Percentiles rank a stretch among this genome's conserved stretches.
Evolutionary conservation across 2,797 vertebrate genomes (phyloP).

Genomic region (Halcyon badia): DNA sequence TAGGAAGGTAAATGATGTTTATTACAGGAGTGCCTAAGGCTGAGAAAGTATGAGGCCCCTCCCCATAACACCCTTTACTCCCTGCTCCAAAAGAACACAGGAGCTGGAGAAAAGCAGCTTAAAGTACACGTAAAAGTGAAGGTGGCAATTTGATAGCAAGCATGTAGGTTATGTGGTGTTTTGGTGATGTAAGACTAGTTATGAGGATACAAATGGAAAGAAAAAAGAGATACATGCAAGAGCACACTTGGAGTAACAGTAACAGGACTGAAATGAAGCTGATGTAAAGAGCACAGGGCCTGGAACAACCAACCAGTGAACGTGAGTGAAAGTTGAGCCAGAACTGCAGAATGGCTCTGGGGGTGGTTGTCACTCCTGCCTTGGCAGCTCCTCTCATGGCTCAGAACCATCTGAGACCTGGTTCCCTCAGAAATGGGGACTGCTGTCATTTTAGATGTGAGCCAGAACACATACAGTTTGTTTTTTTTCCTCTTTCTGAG

Average conservation of each 20-base stretch:
- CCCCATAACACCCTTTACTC: background rate
- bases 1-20: conserved; percentile 11
- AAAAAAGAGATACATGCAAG: background rate
- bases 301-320: background rate
- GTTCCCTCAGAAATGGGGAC: background rate
- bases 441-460: background rate
- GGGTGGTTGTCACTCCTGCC: background rate
- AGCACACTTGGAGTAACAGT: background rate
- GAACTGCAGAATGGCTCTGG: background rate
- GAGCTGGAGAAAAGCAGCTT: conserved; percentile 7
- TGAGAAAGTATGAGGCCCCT: background rate
- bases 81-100: background rate
- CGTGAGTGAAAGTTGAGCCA: background rate
- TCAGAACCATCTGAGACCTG: background rate
- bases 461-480: background rate
- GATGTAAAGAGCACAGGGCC: background rate
- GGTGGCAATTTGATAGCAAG: background rate
- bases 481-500: background rate
- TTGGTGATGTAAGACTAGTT: background rate
- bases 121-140: background rate
- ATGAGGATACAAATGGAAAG: background rate
- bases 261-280: background rate
- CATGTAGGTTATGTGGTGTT: background rate
- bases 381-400: background rate
- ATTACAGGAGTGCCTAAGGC: background rate